These are phyloP conservation scores for Alitta virens DNA, from an alignment of 2,888 invertebrate genomes.

Conservation along the genomic window DNA sequence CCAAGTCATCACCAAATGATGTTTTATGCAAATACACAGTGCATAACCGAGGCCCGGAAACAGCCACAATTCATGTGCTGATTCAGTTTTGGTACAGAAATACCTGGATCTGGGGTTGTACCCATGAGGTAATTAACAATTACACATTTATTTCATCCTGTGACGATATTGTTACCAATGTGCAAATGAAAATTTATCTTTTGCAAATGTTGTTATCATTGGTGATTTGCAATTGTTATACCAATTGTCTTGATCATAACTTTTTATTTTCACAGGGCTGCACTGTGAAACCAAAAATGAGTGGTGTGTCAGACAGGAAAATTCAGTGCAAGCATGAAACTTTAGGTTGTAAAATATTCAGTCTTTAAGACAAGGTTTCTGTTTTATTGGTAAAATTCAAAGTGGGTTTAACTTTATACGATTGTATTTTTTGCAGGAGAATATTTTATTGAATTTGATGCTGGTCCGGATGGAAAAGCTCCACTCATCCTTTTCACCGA, in stretches of 20 bases:
- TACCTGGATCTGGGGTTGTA: slow-evolving; percentile 33
- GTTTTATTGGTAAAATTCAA: too few relatives aligned
- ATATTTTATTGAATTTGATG: slow-evolving; percentile 22
- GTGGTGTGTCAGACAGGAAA: slow-evolving; percentile 25
- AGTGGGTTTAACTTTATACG: too few relatives aligned
- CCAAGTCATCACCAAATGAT: slow-evolving; percentile 49
- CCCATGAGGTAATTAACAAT: slow-evolving; percentile 49
- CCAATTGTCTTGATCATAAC: slow-evolving; percentile 1
- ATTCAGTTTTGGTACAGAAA: slow-evolving; percentile 50
- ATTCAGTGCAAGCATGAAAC: slow-evolving; percentile 41
- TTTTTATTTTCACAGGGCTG: slow-evolving; percentile 35
- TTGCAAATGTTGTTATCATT: too few relatives aligned
- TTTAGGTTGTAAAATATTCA: too few relatives aligned
- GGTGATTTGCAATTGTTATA: not conserved
- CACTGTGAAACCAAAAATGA: slow-evolving; percentile 39
- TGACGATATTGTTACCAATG: too few relatives aligned
- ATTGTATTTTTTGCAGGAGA: not conserved
- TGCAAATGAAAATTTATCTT: too few relatives aligned
- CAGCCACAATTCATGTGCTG: slow-evolving; percentile 47
- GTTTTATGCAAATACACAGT: slow-evolving; percentile 49
- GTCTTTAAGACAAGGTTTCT: too few relatives aligned
- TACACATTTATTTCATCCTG: too few relatives aligned
- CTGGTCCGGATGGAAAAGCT: slow-evolving; percentile 7
- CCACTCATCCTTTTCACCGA: slow-evolving; percentile 50
- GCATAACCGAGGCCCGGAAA: slow-evolving; percentile 43